Base-by-base conservation (phyloP, 1,140 invertebrate species). In the Hyles euphorbiae region DNA sequence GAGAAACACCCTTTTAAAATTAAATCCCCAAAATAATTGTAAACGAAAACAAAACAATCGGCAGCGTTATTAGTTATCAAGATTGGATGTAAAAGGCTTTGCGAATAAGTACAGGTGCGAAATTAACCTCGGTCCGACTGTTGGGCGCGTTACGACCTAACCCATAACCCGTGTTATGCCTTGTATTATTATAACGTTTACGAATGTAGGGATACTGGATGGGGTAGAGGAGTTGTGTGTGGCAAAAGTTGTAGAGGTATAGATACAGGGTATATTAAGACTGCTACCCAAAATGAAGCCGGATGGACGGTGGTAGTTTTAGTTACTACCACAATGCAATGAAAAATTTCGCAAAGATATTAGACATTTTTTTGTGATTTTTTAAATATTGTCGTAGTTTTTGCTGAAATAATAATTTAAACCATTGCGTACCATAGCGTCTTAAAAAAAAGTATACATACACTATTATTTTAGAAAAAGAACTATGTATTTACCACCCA, bases 181-280 rank as follows among this genome's bases (percentile, higher is more conserved):
- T 78, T 78, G 79, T 81, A 78, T 82, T 81, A 81, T 81, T 84
- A 81, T 84, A 84, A 82, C 79, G 78, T 66, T 54, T 49, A 59
- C 67, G 5, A 64, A 75, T 49, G 5, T 51, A 11, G 1, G 8
- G 3, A 1, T 3, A 0, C 61, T 74, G 58, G 74, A 78, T 67
- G 54, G 10, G 7, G 9, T 8, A 40, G 36, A 40, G 36, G 2
- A 40, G 36, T 40, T 40, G 36, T 8, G 36, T 40, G 8, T 40
- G 8, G 36, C 36, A 5, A 5, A 2, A 3, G 2, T 5, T 11
- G n/a, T 48, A 48, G 22, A 22, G 22, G 22, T 22, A 22, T n/a
- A n/a, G n/a, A n/a, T 22, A 22, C 22, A 22, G 22, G 22, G 22
- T 22, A 22, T 22, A 22, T 22, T 2, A 22, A 22, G 22, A 22